A percentile compares a stretch with the other conserved stretches of the same genome.
Conservation (phyloP, 2,888 invertebrate genomes). For the Eugnorisma glareosa region DNA sequence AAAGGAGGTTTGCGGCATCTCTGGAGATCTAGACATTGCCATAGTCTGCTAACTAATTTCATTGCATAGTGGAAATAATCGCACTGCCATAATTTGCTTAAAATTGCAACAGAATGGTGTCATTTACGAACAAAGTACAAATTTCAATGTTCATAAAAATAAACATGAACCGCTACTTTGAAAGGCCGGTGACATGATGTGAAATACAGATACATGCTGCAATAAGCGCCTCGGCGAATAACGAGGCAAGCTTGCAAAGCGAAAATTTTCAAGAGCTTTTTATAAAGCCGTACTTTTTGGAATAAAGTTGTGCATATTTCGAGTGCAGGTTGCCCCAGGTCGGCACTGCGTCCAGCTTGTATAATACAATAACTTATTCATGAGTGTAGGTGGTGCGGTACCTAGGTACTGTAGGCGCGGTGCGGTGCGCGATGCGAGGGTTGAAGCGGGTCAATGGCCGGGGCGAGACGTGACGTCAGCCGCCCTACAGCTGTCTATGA, state of each 20-base stretch:
- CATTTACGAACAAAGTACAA: slow-evolving; percentile 16
- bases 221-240: slow-evolving; percentile 40
- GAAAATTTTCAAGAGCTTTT: slow-evolving; percentile 31
- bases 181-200: slow-evolving; percentile 42
- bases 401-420: slow-evolving; percentile 73
- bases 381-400: slow-evolving; percentile 75
- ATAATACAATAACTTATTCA: slow-evolving; percentile 86
- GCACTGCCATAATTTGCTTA: slow-evolving; percentile 34
- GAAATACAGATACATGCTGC: slow-evolving; percentile 34
- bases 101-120: slow-evolving; percentile 48
- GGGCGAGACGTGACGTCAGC: slow-evolving; percentile 87
- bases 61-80: slow-evolving; percentile 53
- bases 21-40: not conserved
- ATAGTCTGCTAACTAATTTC: slow-evolving; percentile 39
- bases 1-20: too few relatives aligned
- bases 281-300: slow-evolving; percentile 28
- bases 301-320: slow-evolving; percentile 70
- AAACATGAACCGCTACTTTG: slow-evolving; percentile 35
- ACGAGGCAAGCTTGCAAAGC: slow-evolving; percentile 39
- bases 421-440: slow-evolving; percentile 77
- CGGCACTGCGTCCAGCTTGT: slow-evolving; percentile 78
- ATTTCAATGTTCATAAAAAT: slow-evolving; percentile 32
- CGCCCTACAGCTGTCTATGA: slow-evolving; percentile 90
- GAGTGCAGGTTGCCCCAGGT: slow-evolving; percentile 86
- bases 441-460: slow-evolving; percentile 85